These are phyloP conservation scores for Cephus nigrinus DNA, from an alignment of 2,888 invertebrate species.

Conservation along the genomic window DNA sequence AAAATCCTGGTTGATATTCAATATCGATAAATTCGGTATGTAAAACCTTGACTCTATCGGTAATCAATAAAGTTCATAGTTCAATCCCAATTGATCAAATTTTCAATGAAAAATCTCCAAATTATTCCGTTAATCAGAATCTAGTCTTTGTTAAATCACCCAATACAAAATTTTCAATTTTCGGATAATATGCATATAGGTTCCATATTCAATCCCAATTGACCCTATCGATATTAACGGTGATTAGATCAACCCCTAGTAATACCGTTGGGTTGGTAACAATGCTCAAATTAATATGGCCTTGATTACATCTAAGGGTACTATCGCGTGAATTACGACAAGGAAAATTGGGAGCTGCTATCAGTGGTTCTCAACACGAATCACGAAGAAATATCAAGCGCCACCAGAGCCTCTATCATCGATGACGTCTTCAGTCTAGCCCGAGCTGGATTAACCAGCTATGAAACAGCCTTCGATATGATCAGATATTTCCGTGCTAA, in stretches of 20 bases:
- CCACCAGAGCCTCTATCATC: conserved; percentile 70
- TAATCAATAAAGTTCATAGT: background rate
- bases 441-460: conserved; percentile 62
- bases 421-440: conserved; percentile 69
- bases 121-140: background rate
- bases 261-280: background rate
- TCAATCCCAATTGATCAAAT: background rate
- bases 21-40: conserved; percentile 50
- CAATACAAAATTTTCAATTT: background rate
- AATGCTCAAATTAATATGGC: background rate
- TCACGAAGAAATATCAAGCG: conserved; percentile 61
- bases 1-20: conserved; percentile 53
- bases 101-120: background rate
- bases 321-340: conserved; percentile 60
- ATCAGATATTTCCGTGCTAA: conserved; percentile 67
- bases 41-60: background rate
- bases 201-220: background rate
- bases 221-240: background rate
- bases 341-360: conserved; percentile 51
- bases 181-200: background rate
- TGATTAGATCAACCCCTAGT: background rate
- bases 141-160: background rate
- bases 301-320: conserved; percentile 48
- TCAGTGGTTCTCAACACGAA: conserved; percentile 46
- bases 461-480: conserved; percentile 66